Percentiles rank a stretch among this genome's conserved stretches.
phyloP scores from a whole-genome alignment of 2,113 vertebrate genomes.

The Oreochromis aureus region DNA sequence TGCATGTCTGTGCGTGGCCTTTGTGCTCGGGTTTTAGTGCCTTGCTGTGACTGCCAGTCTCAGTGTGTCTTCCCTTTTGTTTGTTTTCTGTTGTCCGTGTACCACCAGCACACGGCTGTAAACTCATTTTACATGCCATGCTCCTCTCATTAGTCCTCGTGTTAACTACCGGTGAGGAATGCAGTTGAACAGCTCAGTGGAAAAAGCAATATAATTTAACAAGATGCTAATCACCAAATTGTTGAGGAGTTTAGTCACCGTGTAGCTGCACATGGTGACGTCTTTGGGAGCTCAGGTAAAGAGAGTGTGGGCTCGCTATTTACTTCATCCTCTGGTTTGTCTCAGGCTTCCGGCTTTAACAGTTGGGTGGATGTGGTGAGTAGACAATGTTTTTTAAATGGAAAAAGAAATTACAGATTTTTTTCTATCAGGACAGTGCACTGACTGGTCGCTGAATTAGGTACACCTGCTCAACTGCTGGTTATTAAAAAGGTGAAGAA shows the following conservation, averaged over 20 bases:
- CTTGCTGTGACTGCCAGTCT: neutral
- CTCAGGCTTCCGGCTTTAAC: neutral
- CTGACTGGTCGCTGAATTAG: neutral
- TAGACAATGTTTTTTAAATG: neutral
- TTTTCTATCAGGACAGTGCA: neutral
- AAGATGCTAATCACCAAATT: slow-evolving; percentile 66
- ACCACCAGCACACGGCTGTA: slow-evolving; percentile 46
- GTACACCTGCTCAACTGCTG: neutral
- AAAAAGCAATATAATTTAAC: slow-evolving; percentile 79
- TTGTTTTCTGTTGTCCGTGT: slow-evolving; percentile 3
- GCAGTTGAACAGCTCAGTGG: slow-evolving; percentile 68
- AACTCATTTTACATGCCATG: slow-evolving; percentile 67
- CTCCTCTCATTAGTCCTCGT: slow-evolving; percentile 61
- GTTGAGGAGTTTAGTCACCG: slow-evolving; percentile 61
- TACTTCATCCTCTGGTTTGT: slow-evolving; percentile 1
- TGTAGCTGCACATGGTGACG: neutral
- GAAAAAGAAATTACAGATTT: neutral
- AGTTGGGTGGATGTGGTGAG: neutral
- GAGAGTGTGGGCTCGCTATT: neutral
- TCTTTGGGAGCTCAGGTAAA: neutral
- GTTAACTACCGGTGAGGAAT: slow-evolving; percentile 73
- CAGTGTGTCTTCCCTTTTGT: neutral
- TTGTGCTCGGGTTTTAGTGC: neutral
- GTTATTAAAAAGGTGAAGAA: neutral
- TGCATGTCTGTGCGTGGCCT: neutral